Conservation (phyloP, 1,140 invertebrate genomes). For the Drosophila sproati region DNA sequence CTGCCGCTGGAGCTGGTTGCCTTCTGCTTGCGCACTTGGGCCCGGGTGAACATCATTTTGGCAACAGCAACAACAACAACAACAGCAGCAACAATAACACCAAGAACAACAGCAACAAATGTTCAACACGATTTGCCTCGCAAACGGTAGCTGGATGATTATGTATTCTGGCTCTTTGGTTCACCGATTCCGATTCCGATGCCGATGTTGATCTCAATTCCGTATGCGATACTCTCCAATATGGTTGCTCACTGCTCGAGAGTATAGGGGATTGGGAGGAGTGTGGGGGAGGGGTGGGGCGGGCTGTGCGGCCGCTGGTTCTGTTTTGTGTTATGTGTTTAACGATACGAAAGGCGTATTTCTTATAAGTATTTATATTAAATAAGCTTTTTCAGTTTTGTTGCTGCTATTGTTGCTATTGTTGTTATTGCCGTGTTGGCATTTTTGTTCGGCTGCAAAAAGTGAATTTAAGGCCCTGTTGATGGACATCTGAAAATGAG, state of each 20-base stretch:
- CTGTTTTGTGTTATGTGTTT: slow-evolving; percentile 63
- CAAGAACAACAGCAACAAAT: slow-evolving; percentile 14
- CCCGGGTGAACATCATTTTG: slow-evolving; percentile 83
- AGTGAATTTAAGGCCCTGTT: slow-evolving; percentile 53
- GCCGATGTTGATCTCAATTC: slow-evolving; percentile 4
- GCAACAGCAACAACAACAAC: slow-evolving; percentile 36
- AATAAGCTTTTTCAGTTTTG: slow-evolving; percentile 56
- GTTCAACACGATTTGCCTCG: slow-evolving; percentile 19
- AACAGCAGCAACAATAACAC: no score
- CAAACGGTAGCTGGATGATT: slow-evolving; percentile 4
- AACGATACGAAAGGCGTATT: slow-evolving; percentile 31
- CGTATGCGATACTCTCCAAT: slow-evolving; percentile 1
- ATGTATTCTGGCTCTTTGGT: background rate
- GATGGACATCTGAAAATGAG: slow-evolving; percentile 58
- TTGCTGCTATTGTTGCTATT: slow-evolving; percentile 25
- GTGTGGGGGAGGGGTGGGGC: background rate
- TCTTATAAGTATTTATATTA: slow-evolving; percentile 64
- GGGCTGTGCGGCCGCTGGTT: slow-evolving; percentile 33
- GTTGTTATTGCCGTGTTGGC: slow-evolving; percentile 29
- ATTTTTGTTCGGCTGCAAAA: slow-evolving; percentile 20
- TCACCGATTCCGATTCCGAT: no score
- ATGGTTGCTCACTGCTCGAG: background rate
- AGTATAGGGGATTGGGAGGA: background rate
- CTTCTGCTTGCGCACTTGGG: slow-evolving; percentile 83
- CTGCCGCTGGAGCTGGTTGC: slow-evolving; percentile 59